phyloP scores from a whole-genome alignment of 1,140 invertebrate species.

The Metaphire vulgaris region DNA sequence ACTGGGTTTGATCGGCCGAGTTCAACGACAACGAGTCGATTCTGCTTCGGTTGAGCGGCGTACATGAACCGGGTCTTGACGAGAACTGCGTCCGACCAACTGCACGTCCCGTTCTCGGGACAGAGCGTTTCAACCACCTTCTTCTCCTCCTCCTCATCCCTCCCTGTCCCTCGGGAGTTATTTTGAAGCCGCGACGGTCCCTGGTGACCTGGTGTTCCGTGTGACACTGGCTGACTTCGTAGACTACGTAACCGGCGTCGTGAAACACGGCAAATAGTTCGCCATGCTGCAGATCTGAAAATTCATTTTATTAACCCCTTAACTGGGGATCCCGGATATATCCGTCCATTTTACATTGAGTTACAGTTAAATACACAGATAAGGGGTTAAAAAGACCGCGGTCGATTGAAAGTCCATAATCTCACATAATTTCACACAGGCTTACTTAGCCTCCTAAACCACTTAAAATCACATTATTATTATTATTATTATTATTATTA shows the following conservation, averaged over 20 bases:
- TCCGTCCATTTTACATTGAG: too few relatives aligned
- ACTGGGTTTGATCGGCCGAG: conserved; percentile 43
- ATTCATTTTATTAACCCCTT: too few relatives aligned
- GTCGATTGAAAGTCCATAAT: too few relatives aligned
- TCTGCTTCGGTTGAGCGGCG: conserved; percentile 65
- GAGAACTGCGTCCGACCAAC: conserved; percentile 69
- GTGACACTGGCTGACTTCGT: conserved; percentile 67
- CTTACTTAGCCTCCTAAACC: too few relatives aligned
- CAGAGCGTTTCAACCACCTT: conserved; percentile 44
- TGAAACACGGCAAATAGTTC: conserved; percentile 68
- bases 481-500: too few relatives aligned
- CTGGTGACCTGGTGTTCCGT: conserved; percentile 66
- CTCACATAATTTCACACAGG: too few relatives aligned
- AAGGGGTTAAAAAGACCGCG: too few relatives aligned
- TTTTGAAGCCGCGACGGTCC: background rate
- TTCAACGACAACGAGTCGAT: conserved; percentile 63
- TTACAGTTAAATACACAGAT: too few relatives aligned
- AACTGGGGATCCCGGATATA: too few relatives aligned
- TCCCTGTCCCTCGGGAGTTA: background rate
- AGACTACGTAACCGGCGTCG: conserved; percentile 68
- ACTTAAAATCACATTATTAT: too few relatives aligned
- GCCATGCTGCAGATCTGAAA: conserved; percentile 54
- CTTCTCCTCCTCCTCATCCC: too few relatives aligned
- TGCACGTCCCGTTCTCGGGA: conserved; percentile 26
- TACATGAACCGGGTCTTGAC: conserved; percentile 69